Percentiles rank a stretch among this genome's conserved stretches.
phyloP scores from a whole-genome alignment of 2,113 vertebrate species.

The Tupaia tana region DNA sequence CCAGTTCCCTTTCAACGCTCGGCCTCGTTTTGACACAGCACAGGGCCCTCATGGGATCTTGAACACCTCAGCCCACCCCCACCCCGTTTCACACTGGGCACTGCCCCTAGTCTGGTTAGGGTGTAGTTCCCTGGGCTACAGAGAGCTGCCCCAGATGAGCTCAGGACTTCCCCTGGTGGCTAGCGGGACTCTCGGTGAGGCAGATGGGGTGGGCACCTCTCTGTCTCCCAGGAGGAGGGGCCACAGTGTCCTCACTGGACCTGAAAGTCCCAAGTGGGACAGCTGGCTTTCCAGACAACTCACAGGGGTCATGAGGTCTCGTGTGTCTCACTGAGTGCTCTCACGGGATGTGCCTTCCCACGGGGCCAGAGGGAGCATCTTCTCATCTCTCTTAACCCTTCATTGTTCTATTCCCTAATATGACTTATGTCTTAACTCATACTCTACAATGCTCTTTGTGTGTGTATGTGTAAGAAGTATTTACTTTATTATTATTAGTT shows the following conservation, averaged over 20 bases:
- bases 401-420: neutral
- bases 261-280: neutral
- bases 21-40: too few species aligned
- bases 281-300: neutral
- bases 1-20: too few species aligned
- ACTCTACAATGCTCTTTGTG: neutral
- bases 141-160: too few species aligned
- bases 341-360: neutral
- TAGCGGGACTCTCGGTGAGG: neutral
- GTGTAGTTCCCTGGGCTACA: too few species aligned
- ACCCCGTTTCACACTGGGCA: neutral
- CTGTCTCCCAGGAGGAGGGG: neutral
- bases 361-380: neutral
- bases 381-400: neutral
- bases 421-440: neutral
- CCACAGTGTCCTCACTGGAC: neutral
- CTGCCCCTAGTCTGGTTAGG: neutral
- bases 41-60: too few species aligned
- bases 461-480: too few species aligned
- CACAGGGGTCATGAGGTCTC: neutral
- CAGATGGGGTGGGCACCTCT: too few species aligned
- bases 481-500: too few species aligned
- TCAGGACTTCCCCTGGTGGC: too few species aligned
- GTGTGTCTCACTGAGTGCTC: too few species aligned
- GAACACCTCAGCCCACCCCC: too few species aligned